A percentile compares a stretch with the other conserved stretches of the same genome.
Evolutionary conservation across 2,888 invertebrate species (phyloP).

Genomic region (Allophyes oxyacanthae): DNA sequence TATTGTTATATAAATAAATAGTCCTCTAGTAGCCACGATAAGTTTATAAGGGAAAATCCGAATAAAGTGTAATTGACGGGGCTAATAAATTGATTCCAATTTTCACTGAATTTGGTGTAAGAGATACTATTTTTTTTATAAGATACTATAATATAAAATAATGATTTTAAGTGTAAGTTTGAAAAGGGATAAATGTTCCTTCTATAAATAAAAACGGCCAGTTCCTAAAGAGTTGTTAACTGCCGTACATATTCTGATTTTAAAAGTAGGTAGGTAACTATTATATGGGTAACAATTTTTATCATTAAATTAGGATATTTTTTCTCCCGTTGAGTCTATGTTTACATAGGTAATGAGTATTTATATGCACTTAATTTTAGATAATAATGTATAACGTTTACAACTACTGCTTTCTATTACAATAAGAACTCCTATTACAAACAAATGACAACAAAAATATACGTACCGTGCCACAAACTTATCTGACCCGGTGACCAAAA

Average conservation of each 20-base stretch:
- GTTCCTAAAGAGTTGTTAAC: neutral
- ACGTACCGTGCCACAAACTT: no score
- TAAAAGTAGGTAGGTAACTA: neutral
- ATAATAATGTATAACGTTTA: conserved; percentile 14
- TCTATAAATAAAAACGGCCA: neutral
- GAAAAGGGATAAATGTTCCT: no score
- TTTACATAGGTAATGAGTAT: no score
- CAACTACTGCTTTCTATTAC: conserved; percentile 12
- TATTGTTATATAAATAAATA: conserved; percentile 19
- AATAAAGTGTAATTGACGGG: neutral
- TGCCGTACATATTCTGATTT: no score
- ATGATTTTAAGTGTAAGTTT: no score
- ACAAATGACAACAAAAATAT: conserved; percentile 1
- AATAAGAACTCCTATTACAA: conserved; percentile 1
- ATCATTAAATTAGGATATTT: conserved; percentile 3
- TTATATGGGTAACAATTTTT: neutral
- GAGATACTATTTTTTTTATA: no score
- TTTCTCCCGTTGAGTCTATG: conserved; percentile 7
- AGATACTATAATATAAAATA: no score
- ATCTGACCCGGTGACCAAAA: no score
- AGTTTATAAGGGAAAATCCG: conserved; percentile 8
- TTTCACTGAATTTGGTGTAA: no score
- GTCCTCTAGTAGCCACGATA: conserved; percentile 8
- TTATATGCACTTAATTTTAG: conserved; percentile 25
- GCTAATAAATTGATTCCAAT: no score